Conservation (phyloP, 1,140 invertebrate genomes). For the Drosophila pectinifera region DNA sequence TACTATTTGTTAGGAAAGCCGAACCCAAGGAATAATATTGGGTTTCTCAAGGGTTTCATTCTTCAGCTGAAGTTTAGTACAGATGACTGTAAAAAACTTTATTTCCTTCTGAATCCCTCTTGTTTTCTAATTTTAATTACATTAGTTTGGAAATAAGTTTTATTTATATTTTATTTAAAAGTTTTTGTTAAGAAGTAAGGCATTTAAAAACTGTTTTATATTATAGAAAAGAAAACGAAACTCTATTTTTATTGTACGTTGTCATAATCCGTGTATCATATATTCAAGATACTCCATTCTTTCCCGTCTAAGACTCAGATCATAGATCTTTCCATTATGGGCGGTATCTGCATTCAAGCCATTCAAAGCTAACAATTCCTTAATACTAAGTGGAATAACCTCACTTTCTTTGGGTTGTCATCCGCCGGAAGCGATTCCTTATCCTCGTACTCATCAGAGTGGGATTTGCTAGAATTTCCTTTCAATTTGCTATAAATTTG, state of each 20-base stretch:
- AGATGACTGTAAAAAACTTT: neutral
- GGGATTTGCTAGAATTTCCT: neutral
- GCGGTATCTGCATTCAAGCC: constrained; percentile 47
- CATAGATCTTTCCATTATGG: constrained; percentile 65
- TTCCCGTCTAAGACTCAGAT: constrained; percentile 45
- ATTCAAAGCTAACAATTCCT: constrained; percentile 44
- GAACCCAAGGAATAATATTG: neutral
- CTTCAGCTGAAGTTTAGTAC: neutral
- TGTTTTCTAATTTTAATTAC: neutral
- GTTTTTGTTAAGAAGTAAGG: too few species aligned
- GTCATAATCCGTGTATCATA: neutral
- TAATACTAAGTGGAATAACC: constrained; percentile 19
- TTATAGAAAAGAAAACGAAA: neutral
- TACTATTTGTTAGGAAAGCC: constrained; percentile 12
- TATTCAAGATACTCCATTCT: neutral
- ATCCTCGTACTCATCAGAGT: neutral
- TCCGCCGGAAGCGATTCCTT: neutral
- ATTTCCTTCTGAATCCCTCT: rapidly evolving
- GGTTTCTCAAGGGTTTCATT: neutral
- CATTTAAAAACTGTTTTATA: too few species aligned
- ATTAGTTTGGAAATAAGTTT: neutral
- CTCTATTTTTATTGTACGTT: too few species aligned
- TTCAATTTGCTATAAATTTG: neutral
- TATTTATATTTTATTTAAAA: rapidly evolving
- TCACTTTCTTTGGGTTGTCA: neutral